A percentile compares a stretch with the other conserved stretches of the same genome.
Evolutionary conservation across 1,140 invertebrate species (phyloP).

Genomic region (Aculops lycopersici): DNA sequence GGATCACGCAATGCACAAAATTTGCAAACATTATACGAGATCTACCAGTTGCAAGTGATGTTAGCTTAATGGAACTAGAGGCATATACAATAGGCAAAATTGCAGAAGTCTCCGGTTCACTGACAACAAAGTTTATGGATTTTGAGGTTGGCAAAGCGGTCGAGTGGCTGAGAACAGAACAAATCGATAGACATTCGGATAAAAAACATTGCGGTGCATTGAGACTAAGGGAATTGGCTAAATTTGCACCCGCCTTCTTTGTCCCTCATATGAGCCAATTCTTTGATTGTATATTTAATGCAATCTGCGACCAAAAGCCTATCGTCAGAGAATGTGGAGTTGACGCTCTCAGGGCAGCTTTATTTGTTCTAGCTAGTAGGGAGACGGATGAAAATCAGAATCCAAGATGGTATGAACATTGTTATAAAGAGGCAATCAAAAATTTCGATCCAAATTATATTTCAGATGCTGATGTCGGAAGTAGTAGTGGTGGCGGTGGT

Average conservation of each 20-base stretch:
- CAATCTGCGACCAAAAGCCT: constrained; percentile 64
- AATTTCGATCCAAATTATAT: too few relatives aligned
- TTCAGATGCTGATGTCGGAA: too few relatives aligned
- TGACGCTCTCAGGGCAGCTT: constrained; percentile 56
- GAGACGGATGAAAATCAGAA: constrained; percentile 47
- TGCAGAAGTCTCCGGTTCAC: constrained; percentile 59
- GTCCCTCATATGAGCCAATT: constrained; percentile 86
- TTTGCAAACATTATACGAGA: constrained; percentile 76
- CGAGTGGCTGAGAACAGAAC: constrained; percentile 42
- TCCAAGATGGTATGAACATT: constrained; percentile 29
- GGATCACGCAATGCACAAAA: constrained; percentile 49
- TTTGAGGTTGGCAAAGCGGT: constrained; percentile 79
- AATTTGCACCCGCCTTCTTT: constrained; percentile 84
- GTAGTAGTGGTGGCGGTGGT: too few relatives aligned
- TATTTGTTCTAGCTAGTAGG: constrained; percentile 69
- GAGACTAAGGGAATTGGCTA: constrained; percentile 63
- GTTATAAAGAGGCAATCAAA: constrained; percentile 50
- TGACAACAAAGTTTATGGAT: constrained; percentile 73
- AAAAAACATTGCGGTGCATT: constrained; percentile 61
- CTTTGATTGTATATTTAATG: constrained; percentile 69
- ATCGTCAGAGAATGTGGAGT: constrained; percentile 63
- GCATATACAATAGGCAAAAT: constrained; percentile 69
- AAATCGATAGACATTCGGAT: constrained; percentile 50
- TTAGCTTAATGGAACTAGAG: constrained; percentile 72
- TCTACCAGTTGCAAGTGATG: constrained; percentile 42